phyloP scores from a whole-genome alignment of 2,888 invertebrate genomes.

The Camponotus fellah region DNA sequence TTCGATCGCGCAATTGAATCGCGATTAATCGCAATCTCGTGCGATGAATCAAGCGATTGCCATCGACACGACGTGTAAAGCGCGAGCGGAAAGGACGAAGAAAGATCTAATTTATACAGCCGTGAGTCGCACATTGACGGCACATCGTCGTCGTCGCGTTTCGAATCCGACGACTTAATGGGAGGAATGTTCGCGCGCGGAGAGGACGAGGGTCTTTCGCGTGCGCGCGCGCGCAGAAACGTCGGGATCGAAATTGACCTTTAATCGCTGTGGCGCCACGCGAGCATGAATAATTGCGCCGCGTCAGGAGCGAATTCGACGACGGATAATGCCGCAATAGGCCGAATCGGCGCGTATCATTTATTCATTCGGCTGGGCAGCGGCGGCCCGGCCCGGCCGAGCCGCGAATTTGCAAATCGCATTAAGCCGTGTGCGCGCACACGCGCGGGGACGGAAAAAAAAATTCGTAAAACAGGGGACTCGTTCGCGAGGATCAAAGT shows the following conservation, averaged over 20 bases:
- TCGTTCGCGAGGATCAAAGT: conserved; percentile 63
- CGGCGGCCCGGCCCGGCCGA: conserved; percentile 59
- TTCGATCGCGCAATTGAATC: conserved; percentile 44
- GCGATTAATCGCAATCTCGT: conserved; percentile 40
- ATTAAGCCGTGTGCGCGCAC: conserved; percentile 73
- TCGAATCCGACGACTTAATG: conserved; percentile 45
- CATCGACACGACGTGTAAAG: neutral
- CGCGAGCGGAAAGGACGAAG: conserved; percentile 39
- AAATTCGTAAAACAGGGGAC: conserved; percentile 46
- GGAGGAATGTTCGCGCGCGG: conserved; percentile 58
- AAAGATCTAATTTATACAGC: conserved; percentile 46
- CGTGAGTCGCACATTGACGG: conserved; percentile 30
- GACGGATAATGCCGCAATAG: conserved; percentile 79
- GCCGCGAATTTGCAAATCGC: conserved; percentile 80
- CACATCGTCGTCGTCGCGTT: neutral
- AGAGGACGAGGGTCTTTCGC: conserved; percentile 61
- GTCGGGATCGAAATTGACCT: conserved; percentile 67
- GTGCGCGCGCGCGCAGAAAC: conserved; percentile 48
- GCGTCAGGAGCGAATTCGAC: conserved; percentile 83
- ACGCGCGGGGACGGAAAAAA: conserved; percentile 41
- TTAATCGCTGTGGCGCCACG: conserved; percentile 79
- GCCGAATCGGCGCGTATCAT: conserved; percentile 77
- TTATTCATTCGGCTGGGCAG: conserved; percentile 82
- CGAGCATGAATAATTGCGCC: conserved; percentile 83
- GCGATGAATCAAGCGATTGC: conserved; percentile 29